A percentile compares a stretch with the other conserved stretches of the same genome.
Conservation (phyloP, 1,140 invertebrate species). For the Drosophila fuyamai region DNA sequence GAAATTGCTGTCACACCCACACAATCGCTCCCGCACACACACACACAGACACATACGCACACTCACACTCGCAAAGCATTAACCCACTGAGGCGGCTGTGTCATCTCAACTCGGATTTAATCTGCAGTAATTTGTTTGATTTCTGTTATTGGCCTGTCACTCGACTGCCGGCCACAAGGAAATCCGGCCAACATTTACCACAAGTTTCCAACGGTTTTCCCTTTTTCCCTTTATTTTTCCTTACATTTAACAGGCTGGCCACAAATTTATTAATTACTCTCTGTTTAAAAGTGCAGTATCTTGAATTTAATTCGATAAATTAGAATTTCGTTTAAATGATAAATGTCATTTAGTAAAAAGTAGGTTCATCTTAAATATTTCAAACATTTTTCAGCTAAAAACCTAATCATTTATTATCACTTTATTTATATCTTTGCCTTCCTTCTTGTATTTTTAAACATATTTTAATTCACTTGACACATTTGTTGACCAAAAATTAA, state of each 20-base stretch:
- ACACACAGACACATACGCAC: slow-evolving; percentile 42
- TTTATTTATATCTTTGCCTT: too few species aligned
- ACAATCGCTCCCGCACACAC: slow-evolving; percentile 2
- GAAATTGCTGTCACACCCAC: slow-evolving; percentile 68
- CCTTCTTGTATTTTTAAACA: too few species aligned
- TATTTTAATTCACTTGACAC: too few species aligned
- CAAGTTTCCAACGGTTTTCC: background rate
- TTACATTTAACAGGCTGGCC: background rate
- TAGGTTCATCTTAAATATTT: too few species aligned
- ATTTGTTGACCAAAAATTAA: too few species aligned
- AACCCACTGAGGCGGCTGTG: slow-evolving; percentile 53
- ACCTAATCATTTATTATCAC: too few species aligned
- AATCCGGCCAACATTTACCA: slow-evolving; percentile 8
- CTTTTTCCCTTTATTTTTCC: background rate
- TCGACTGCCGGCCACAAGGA: slow-evolving; percentile 14
- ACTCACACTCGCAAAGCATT: slow-evolving; percentile 37
- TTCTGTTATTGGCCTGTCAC: slow-evolving; percentile 36
- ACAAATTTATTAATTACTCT: background rate
- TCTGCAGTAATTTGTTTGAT: slow-evolving; percentile 35
- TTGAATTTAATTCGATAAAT: background rate
- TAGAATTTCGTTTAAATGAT: too few species aligned
- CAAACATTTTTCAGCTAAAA: too few species aligned
- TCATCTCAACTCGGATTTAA: slow-evolving; percentile 13
- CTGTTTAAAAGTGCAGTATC: background rate
- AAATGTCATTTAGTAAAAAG: too few species aligned